A percentile compares a stretch with the other conserved stretches of the same genome.
phyloP scores from a whole-genome alignment of 2,888 invertebrate genomes.

The Euphydryas editha region DNA sequence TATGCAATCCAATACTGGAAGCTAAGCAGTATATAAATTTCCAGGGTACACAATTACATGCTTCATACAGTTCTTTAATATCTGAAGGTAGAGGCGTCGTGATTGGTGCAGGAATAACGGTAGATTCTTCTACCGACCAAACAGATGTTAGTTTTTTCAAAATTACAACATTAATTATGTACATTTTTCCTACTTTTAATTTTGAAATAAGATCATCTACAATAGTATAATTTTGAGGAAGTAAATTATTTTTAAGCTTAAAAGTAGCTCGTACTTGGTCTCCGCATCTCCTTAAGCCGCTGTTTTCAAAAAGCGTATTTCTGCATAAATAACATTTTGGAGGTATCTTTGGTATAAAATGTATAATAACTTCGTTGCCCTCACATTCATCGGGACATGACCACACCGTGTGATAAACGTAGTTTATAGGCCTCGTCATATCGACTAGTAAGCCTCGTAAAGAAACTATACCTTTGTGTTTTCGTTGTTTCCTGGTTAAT shows the following conservation, averaged over 20 bases:
- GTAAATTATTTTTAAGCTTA: conserved; percentile 49
- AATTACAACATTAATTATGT: conserved; percentile 55
- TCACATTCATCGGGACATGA: conserved; percentile 78
- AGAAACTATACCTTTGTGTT: conserved; percentile 56
- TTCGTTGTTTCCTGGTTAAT: conserved; percentile 45
- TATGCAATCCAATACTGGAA: conserved; percentile 65
- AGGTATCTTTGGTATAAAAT: conserved; percentile 65
- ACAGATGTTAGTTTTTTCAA: conserved; percentile 58
- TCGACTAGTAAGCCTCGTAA: conserved; percentile 62
- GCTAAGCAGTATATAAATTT: conserved; percentile 74
- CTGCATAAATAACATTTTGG: conserved; percentile 69
- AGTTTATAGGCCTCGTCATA: conserved; percentile 61
- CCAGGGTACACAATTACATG: conserved; percentile 66
- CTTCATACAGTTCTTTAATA: conserved; percentile 57
- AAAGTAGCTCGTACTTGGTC: conserved; percentile 66
- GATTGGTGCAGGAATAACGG: conserved; percentile 53
- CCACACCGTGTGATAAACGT: conserved; percentile 74
- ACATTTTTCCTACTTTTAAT: conserved; percentile 59
- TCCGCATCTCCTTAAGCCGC: conserved; percentile 68
- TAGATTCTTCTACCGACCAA: conserved; percentile 62
- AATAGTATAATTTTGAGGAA: conserved; percentile 57
- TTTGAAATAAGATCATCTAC: conserved; percentile 64
- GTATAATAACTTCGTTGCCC: conserved; percentile 67
- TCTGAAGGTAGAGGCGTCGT: conserved; percentile 57
- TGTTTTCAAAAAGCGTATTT: conserved; percentile 69